Percentiles rank a stretch among this genome's conserved stretches.
Evolutionary conservation across 2,888 invertebrate genomes (phyloP).

Genomic region (Ecliptopera silaceata): DNA sequence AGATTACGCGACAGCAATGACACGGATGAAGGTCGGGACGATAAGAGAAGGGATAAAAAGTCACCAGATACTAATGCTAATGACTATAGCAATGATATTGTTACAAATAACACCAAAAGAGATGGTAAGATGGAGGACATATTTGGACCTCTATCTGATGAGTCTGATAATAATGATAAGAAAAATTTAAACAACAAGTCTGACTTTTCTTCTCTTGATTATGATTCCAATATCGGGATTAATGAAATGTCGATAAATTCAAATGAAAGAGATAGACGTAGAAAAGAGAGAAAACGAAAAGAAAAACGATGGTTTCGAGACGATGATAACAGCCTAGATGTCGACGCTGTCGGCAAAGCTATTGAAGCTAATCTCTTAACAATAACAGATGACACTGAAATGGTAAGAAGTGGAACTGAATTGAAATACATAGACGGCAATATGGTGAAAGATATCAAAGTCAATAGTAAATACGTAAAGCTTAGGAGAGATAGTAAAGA

Average conservation of each 20-base stretch:
- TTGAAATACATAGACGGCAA: constrained; percentile 83
- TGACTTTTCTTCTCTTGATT: constrained; percentile 53
- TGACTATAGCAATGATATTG: constrained; percentile 55
- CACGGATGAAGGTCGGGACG: constrained; percentile 73
- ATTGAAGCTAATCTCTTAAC: constrained; percentile 90
- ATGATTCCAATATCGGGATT: constrained; percentile 47
- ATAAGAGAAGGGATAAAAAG: constrained; percentile 84
- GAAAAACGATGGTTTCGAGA: constrained; percentile 85
- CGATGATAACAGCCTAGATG: constrained; percentile 91
- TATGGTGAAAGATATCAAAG: constrained; percentile 39
- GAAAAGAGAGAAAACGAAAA: constrained; percentile 85
- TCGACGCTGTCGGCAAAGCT: constrained; percentile 91
- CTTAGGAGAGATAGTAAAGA: constrained; percentile 86
- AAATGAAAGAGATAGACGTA: constrained; percentile 81
- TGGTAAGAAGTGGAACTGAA: constrained; percentile 55
- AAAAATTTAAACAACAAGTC: constrained; percentile 46
- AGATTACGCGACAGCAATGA: constrained; percentile 80
- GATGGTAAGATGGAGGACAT: constrained; percentile 94
- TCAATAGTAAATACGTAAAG: constrained; percentile 55
- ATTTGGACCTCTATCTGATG: constrained; percentile 93
- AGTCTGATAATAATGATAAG: constrained; percentile 75
- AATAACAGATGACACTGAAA: constrained; percentile 73
- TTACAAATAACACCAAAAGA: constrained; percentile 76
- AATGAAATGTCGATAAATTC: constrained; percentile 54
- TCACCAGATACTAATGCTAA: constrained; percentile 48